phyloP scores from a whole-genome alignment of 2,797 vertebrate genomes.

The Lacerta viridis region DNA sequence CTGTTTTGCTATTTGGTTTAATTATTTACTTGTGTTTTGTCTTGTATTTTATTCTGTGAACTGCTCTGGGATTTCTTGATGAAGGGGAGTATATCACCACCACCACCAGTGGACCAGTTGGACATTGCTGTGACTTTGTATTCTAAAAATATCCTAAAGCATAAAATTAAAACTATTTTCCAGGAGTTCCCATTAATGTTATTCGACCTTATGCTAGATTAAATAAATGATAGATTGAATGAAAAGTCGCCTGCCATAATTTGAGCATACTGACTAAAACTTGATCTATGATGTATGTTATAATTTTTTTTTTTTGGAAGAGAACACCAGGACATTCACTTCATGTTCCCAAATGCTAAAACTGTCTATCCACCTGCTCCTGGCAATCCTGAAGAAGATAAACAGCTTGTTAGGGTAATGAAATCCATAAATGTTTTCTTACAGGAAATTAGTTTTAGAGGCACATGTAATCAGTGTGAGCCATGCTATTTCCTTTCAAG shows the following conservation, averaged over 20 bases:
- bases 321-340: conserved; percentile 33
- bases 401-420: conserved; percentile 21
- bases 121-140: neutral
- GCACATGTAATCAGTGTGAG: conserved; percentile 15
- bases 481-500: neutral
- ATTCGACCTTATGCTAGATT: neutral
- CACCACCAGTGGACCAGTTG: neutral
- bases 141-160: neutral
- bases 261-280: conserved; percentile 19
- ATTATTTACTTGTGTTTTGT: too few species aligned
- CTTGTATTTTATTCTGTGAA: too few species aligned
- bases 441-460: conserved; percentile 15
- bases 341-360: conserved; percentile 37
- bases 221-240: neutral
- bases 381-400: conserved; percentile 30
- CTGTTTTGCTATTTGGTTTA: too few species aligned
- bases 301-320: neutral
- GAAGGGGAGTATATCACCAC: too few species aligned
- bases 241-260: neutral
- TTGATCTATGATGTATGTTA: conserved; percentile 30
- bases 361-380: conserved; percentile 23
- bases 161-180: neutral
- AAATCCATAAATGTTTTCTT: neutral
- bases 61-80: too few species aligned
- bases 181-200: neutral